Evolutionary conservation across 2,888 invertebrate genomes (phyloP), one percentile per base, ranked within the genome.

Genomic region (Pachliopta kotzebuea): DNA sequence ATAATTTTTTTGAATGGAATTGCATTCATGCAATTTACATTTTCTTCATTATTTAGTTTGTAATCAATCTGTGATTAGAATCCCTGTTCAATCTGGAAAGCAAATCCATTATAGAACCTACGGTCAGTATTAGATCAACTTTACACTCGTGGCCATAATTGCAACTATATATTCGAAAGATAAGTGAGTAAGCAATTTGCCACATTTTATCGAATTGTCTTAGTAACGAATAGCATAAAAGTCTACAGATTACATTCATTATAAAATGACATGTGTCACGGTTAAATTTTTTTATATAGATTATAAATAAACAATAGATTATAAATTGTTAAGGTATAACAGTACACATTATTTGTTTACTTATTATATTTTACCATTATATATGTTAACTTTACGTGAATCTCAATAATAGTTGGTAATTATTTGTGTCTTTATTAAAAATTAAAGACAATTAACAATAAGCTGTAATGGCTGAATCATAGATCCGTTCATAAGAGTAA

Each of bases 161-260:
- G 66, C 74, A 81, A 70, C 78, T 86, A 72, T 80, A 85, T 56
- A 87, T 74, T 73, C 83, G 76, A 70, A 89, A 85, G 74, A 90
- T 86, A 66, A 90, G 73, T 18, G 88, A 89, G 75, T 90, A 91
- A 74, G 89, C 87, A 72, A 90, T 86, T 76, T 88, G 86, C 90
- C 90, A 91, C 90, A 91, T 91, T 78, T 84, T 85, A 79, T 71
- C 68, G 8, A 42, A 23, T 65, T 58, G 45, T 29, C 54, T 42
- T 59, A 45, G 59, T 52, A 66, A 53, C 53, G 55, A 63, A 56
- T 66, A 62, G 29, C 62, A 26, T 62, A 62, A 24, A 37, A 62
- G 52, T 52, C 23, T 29, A 49, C 58, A 58, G 60, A 59, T 65
- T 60, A 69, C 66, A 65, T 56, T 67, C 26, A 53, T 56, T 68